phyloP scores from a whole-genome alignment of 2,113 vertebrate genomes.

The Campylomormyrus tamandua region DNA sequence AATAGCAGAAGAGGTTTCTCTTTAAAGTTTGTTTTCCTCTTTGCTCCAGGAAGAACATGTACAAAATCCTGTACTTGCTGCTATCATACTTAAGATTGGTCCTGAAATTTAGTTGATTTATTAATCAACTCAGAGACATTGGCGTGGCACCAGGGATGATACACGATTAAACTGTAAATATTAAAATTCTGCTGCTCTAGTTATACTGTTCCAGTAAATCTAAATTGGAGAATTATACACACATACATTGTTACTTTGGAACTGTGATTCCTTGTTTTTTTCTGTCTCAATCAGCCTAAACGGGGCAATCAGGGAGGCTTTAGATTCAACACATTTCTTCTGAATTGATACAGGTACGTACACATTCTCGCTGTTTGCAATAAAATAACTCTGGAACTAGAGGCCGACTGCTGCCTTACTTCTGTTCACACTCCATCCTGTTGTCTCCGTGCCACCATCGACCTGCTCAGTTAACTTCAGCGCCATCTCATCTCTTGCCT shows the following conservation, averaged over 20 bases:
- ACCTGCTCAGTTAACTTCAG: constrained; percentile 48
- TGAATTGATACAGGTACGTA: neutral
- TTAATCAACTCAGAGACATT: neutral
- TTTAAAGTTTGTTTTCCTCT: neutral
- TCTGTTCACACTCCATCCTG: neutral
- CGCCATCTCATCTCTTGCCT: constrained; percentile 40
- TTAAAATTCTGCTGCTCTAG: neutral
- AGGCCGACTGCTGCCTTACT: neutral
- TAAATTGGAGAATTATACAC: neutral
- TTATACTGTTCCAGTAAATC: neutral
- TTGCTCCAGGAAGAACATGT: neutral
- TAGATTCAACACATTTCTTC: neutral
- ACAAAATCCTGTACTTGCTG: neutral
- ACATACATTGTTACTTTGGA: neutral
- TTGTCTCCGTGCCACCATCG: constrained; percentile 20
- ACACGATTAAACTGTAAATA: neutral
- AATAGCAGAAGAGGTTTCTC: neutral
- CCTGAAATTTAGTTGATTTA: neutral
- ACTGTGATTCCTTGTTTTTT: neutral
- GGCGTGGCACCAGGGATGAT: neutral
- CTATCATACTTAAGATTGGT: neutral
- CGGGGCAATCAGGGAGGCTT: neutral
- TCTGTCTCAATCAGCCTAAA: neutral
- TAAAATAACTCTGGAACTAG: neutral
- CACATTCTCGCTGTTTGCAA: neutral